A percentile compares a stretch with the other conserved stretches of the same genome.
Evolutionary conservation across 2,797 vertebrate genomes (phyloP).

Genomic region (Syncerus caffer): DNA sequence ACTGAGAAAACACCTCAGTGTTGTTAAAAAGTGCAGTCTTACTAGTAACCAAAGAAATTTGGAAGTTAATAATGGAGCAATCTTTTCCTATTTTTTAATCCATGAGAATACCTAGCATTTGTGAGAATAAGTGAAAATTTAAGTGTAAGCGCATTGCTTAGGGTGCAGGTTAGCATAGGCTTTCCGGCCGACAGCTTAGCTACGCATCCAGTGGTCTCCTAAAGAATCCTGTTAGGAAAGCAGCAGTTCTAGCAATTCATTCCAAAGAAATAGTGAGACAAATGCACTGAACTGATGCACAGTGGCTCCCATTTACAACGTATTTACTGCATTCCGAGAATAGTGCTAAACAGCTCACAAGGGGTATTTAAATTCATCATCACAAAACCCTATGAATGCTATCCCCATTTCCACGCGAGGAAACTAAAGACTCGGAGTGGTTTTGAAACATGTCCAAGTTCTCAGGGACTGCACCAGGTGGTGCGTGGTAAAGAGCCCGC

Average conservation of each 20-base stretch:
- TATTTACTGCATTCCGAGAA: not conserved
- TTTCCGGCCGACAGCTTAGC: not conserved
- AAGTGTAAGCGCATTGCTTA: no score
- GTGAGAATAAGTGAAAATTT: not conserved
- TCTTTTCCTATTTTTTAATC: not conserved
- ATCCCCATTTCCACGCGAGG: rapidly evolving
- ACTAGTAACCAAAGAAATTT: not conserved
- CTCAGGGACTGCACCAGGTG: not conserved
- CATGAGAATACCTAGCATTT: not conserved
- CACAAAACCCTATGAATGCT: rapidly evolving
- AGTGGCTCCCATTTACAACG: rapidly evolving
- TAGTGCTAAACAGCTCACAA: rapidly evolving
- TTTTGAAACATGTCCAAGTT: not conserved
- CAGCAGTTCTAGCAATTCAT: not conserved
- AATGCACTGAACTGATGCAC: not conserved
- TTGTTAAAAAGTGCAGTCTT: not conserved
- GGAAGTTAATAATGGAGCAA: not conserved
- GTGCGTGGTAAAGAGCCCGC: not conserved
- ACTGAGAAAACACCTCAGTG: not conserved
- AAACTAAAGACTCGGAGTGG: no score
- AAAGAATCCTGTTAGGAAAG: not conserved
- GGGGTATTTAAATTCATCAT: rapidly evolving
- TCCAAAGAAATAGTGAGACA: not conserved
- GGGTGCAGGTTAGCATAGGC: rapidly evolving
- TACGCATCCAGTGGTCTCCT: rapidly evolving